Base-by-base conservation (phyloP, 1,140 invertebrate species). In the Manduca sexta region DNA sequence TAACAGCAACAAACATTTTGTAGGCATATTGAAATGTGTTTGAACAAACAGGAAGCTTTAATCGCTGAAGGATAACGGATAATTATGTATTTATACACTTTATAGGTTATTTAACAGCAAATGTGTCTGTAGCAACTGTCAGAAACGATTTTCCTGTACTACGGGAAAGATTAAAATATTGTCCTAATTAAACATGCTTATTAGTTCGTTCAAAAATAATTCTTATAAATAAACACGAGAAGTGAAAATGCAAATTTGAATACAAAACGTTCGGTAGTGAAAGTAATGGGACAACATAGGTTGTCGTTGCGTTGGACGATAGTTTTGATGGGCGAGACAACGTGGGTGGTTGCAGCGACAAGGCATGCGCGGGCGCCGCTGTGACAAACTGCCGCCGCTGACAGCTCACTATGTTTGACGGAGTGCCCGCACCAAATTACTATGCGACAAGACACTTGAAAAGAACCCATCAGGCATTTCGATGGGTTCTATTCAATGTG, bases 271-370 rank as follows among this genome's bases (percentile, higher is more conserved):
- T 26, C 4, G 21, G 12, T 35, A 35, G n/a, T 35, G 11, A 35
- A 13, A 35, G n/a, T 35, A 13, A 14, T 4, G 12, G 34, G n/a
- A 7, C 14, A 12, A 12, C 14, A 35, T 2, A 4, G n/a, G 34
- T n/a, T 5, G 6, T 35, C 12, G 12, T 35, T 5, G 34, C 34
- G n/a, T 35, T 14, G 4, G 21, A 5, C 21, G 21, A 26, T 8
- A 26, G 21, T 26, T 26, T 26, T 26, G 21, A 26, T 26, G 21
- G 21, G 34, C 14, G 10, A 41, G 8, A 7, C 64, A 6, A 58
- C 56, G 64, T 69, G 67, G 64, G 69, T 57, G 67, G 71, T 56
- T 64, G 40, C 51, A 43, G 44, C 60, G 53, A 54, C 49, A 52
- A 48, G 34, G 39, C 41, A 31, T 46, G 58, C 55, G 50, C 56